A percentile compares a stretch with the other conserved stretches of the same genome.
Conservation (phyloP, 2,113 vertebrate genomes). For the Burhinus bistriatus region DNA sequence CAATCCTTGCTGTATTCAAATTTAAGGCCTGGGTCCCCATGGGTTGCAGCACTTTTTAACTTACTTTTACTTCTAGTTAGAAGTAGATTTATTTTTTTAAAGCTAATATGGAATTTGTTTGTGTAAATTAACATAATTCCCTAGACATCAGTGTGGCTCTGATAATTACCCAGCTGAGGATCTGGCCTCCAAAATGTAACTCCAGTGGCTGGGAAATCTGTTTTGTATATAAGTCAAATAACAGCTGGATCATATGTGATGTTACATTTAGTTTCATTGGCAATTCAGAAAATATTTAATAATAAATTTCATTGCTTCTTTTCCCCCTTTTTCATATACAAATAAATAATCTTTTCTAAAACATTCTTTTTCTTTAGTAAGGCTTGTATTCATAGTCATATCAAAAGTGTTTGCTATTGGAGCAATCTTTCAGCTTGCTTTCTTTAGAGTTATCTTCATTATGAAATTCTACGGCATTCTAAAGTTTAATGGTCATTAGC, state of each 20-base stretch:
- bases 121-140: background rate
- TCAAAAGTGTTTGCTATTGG: constrained; percentile 50
- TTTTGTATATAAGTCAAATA: background rate
- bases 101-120: constrained; percentile 26
- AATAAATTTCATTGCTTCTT: constrained; percentile 44
- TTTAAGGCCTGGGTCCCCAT: constrained; percentile 14
- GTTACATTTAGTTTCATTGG: constrained; percentile 12
- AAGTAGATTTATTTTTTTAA: constrained; percentile 40
- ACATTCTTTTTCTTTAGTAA: constrained; percentile 56
- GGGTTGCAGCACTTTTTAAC: background rate
- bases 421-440: constrained; percentile 37
- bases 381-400: constrained; percentile 38
- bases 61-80: background rate
- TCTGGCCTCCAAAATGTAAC: background rate
- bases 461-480: constrained; percentile 48
- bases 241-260: background rate
- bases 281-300: constrained; percentile 53
- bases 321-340: constrained; percentile 46
- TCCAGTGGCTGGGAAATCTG: background rate
- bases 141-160: background rate
- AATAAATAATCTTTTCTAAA: constrained; percentile 55
- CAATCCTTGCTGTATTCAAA: background rate
- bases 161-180: background rate
- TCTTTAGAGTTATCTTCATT: constrained; percentile 37
- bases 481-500: constrained; percentile 20